A percentile compares a stretch with the other conserved stretches of the same genome.
phyloP scores from a whole-genome alignment of 2,113 vertebrate species.

The Cyprichromis sp. region DNA sequence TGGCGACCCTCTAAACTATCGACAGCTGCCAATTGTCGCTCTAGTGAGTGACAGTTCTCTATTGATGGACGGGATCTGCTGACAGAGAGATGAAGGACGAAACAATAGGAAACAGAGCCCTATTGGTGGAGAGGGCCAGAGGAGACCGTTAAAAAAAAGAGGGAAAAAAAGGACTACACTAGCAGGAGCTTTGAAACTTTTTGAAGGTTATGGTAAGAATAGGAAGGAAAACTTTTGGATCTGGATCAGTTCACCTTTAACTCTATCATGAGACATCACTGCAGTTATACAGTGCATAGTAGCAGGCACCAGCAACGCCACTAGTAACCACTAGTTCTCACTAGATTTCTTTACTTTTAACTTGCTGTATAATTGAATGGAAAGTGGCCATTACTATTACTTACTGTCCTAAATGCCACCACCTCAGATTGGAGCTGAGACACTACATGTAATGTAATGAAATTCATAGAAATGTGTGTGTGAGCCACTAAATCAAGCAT shows the following conservation, averaged over 20 bases:
- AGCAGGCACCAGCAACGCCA: background rate
- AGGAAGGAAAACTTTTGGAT: background rate
- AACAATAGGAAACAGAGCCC: constrained; percentile 52
- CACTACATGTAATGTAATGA: background rate
- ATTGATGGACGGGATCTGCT: constrained; percentile 62
- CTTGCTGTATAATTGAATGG: background rate
- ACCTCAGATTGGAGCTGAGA: background rate
- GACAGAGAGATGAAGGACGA: constrained; percentile 53
- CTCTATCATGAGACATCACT: background rate
- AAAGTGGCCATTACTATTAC: background rate
- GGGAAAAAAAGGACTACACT: background rate
- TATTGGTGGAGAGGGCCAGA: background rate
- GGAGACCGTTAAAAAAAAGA: constrained; percentile 8
- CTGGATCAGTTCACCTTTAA: background rate
- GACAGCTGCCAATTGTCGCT: constrained; percentile 68
- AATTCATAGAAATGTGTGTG: background rate
- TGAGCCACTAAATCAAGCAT: background rate
- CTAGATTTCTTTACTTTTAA: background rate
- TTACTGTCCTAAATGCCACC: background rate
- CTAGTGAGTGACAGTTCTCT: constrained; percentile 58
- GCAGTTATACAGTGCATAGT: background rate
- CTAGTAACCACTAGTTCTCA: background rate
- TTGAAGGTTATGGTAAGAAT: constrained; percentile 27
- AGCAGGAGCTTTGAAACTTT: constrained; percentile 17
- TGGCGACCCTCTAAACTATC: constrained; percentile 36